Base-by-base conservation (phyloP, 2,113 vertebrate genomes). In the Vombatus ursinus region DNA sequence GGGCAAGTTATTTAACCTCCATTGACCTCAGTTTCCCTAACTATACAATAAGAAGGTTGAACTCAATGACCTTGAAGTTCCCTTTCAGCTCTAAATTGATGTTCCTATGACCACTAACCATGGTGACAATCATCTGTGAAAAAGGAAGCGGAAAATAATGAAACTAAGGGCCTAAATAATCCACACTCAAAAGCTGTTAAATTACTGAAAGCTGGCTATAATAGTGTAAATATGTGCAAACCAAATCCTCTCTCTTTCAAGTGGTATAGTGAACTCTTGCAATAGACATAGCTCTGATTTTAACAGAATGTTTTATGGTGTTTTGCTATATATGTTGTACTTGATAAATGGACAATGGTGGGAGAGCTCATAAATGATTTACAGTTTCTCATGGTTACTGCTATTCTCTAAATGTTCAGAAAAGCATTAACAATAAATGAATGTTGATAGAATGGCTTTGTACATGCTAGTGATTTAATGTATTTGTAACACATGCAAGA, bases 341-440 rank as follows among this genome's bases (percentile, higher is more conserved):
- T 91, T 95, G 93, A 97, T 94, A 93, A 97, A 96, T 93, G 90
- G 93, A n/a, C 23, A 91, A 77, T 49, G 61, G 0, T 52, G 93
- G 49, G 44, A 9, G 28, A 52, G 25, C 91, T 94, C 95, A 95
- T 96, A 96, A 96, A 96, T 96, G 0, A 96, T 93, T 97, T 96
- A 54, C 37, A 90, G 84, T 92, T 50, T 16, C 28, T 96, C 51
- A 57, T 48, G 50, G 54, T 28, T 94, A 93, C 96, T 98, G 92
- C 95, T 94, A 97, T 14, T 2, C 26, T 52, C 12, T 57, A 51
- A 44, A 3, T 54, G 31, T 93, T 98, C 94, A 92, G 92, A 96
- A 96, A 98, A 98, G 90, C 94, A 97, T 98, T 98, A 97, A 92
- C 92, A 93, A 61, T 92, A 97, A 98, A 51, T 25, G 52, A 96